phyloP scores from a whole-genome alignment of 2,797 vertebrate genomes.

The Paguma larvata region DNA sequence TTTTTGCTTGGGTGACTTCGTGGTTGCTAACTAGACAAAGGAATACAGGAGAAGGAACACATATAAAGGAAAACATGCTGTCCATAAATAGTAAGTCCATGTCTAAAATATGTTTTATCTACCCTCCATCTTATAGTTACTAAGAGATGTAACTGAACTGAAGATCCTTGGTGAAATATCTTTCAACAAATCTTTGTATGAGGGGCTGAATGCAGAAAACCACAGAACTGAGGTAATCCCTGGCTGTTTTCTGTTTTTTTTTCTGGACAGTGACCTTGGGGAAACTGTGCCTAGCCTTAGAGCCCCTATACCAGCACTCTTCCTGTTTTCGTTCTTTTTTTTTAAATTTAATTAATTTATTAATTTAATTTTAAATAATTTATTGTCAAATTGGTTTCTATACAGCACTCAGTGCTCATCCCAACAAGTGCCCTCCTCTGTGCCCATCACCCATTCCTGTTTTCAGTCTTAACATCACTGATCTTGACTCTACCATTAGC shows the following conservation, averaged over 20 bases:
- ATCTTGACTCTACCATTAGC: neutral
- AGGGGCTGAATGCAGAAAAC: conserved; percentile 57
- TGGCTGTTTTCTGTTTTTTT: neutral
- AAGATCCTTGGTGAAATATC: conserved; percentile 73
- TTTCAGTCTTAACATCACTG: neutral
- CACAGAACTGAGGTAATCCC: conserved; percentile 75
- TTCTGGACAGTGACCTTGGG: neutral
- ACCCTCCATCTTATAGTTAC: neutral
- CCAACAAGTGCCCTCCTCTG: too few relatives aligned
- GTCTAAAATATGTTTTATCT: neutral
- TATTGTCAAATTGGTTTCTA: too few relatives aligned
- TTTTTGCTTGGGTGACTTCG: neutral
- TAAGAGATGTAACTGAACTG: conserved; percentile 61
- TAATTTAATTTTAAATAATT: too few relatives aligned
- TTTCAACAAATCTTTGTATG: neutral
- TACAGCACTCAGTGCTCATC: too few relatives aligned
- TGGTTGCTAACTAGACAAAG: neutral
- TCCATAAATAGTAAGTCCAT: neutral
- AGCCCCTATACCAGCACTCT: neutral
- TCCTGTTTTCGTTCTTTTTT: neutral
- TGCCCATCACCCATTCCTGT: neutral
- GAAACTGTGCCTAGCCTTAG: neutral
- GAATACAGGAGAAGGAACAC: neutral
- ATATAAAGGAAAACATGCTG: neutral
- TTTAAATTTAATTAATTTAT: too few relatives aligned